Evolutionary conservation across 2,113 vertebrate species (phyloP).

Genomic region (Nannobrachium achirus): DNA sequence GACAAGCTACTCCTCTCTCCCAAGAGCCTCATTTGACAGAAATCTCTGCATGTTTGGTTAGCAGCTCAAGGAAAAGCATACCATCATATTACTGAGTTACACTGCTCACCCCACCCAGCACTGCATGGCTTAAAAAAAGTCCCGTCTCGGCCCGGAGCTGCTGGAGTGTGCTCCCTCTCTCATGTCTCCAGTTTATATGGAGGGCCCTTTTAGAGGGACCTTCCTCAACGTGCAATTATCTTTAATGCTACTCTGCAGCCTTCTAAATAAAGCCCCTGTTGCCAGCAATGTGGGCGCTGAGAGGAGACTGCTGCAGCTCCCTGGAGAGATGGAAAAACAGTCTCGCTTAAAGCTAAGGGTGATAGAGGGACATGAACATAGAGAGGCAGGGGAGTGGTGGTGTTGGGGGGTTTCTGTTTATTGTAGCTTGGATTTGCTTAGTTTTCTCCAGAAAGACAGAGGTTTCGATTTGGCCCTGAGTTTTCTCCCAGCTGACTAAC

Average conservation of each 20-base stretch:
- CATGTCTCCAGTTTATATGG: constrained; percentile 70
- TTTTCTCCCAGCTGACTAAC: constrained; percentile 30
- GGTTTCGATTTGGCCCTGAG: constrained; percentile 35
- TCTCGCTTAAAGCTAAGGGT: constrained; percentile 46
- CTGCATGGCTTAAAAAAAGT: constrained; percentile 63
- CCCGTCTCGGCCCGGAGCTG: constrained; percentile 51
- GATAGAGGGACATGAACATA: constrained; percentile 52
- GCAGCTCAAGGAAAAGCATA: constrained; percentile 72
- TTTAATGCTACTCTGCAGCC: constrained; percentile 82
- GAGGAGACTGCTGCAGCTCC: constrained; percentile 64
- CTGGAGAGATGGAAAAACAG: constrained; percentile 68
- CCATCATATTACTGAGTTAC: constrained; percentile 72
- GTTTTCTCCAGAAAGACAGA: constrained; percentile 45
- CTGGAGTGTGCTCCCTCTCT: constrained; percentile 51
- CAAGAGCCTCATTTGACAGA: constrained; percentile 67
- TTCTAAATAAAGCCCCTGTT: constrained; percentile 81
- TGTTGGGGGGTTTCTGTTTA: constrained; percentile 45
- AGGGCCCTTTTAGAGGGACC: constrained; percentile 74
- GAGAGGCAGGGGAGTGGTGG: neutral
- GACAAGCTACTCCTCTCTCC: constrained; percentile 57
- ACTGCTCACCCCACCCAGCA: constrained; percentile 73
- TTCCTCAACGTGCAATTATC: constrained; percentile 83
- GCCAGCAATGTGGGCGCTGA: constrained; percentile 74
- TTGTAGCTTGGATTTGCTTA: constrained; percentile 45
- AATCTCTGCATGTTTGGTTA: constrained; percentile 65